phyloP scores from a whole-genome alignment of 2,888 invertebrate species.

The Ephialtes manifestator region DNA sequence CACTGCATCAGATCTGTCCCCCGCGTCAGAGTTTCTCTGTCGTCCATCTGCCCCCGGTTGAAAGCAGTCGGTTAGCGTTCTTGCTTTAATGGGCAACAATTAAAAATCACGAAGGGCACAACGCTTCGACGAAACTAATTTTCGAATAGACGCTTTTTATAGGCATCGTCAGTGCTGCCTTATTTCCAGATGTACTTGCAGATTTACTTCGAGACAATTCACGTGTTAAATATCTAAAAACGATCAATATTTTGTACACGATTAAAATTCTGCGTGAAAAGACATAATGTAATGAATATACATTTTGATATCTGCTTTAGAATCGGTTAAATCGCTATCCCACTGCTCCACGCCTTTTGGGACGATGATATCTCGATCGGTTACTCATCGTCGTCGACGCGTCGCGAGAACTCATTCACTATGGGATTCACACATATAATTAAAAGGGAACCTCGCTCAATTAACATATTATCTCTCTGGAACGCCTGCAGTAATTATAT shows the following conservation, averaged over 20 bases:
- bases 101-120: slow-evolving; percentile 76
- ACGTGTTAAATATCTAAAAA: neutral
- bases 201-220: neutral
- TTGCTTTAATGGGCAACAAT: slow-evolving; percentile 82
- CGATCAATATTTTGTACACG: neutral
- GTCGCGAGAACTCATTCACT: slow-evolving; percentile 77
- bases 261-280: neutral
- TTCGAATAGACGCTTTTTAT: slow-evolving; percentile 78
- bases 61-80: slow-evolving; percentile 49
- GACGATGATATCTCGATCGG: slow-evolving; percentile 55
- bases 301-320: slow-evolving; percentile 8
- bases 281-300: neutral
- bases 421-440: slow-evolving; percentile 81
- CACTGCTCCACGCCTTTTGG: slow-evolving; percentile 21
- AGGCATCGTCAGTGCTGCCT: slow-evolving; percentile 53
- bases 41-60: slow-evolving; percentile 25
- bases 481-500: slow-evolving; percentile 76
- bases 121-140: slow-evolving; percentile 79
- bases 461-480: slow-evolving; percentile 82
- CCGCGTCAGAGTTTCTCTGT: slow-evolving; percentile 27
- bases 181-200: neutral
- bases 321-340: slow-evolving; percentile 31
- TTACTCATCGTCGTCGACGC: slow-evolving; percentile 69
- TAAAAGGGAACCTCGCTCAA: slow-evolving; percentile 75
- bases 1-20: slow-evolving; percentile 63